phyloP scores from a whole-genome alignment of 2,797 vertebrate genomes.

The Anguilla megastoma region DNA sequence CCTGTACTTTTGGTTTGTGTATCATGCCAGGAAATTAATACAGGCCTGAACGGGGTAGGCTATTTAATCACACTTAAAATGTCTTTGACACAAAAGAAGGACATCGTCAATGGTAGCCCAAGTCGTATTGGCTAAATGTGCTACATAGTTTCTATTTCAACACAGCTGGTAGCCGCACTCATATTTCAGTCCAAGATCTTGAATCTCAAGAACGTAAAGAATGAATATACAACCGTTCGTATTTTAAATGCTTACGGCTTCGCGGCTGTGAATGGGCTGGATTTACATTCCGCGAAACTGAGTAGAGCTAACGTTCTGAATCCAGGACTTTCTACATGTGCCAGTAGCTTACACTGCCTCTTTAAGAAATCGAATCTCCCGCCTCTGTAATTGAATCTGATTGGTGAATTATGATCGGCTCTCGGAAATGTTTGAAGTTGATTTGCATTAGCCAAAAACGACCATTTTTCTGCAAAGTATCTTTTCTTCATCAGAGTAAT shows the following conservation, averaged over 20 bases:
- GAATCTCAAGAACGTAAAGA: not conserved
- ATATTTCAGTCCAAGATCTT: not conserved
- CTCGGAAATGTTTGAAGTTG: not conserved
- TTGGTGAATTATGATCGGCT: constrained; percentile 37
- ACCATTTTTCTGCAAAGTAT: not conserved
- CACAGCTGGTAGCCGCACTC: not conserved
- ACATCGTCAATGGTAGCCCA: too few species aligned
- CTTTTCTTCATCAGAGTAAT: not conserved
- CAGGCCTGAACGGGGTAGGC: not conserved
- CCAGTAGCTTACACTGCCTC: not conserved
- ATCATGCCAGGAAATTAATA: not conserved
- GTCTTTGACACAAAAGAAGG: not conserved
- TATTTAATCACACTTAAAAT: not conserved
- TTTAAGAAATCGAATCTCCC: constrained; percentile 50
- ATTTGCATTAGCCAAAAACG: not conserved
- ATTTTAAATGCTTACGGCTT: not conserved
- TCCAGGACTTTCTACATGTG: not conserved
- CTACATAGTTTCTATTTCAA: not conserved
- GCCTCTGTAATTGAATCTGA: constrained; percentile 41
- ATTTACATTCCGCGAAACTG: not conserved
- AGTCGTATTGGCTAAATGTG: too few species aligned
- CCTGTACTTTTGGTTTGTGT: not conserved
- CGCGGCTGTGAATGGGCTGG: not conserved
- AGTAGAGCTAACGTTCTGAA: not conserved
- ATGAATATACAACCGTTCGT: not conserved